These are phyloP conservation scores for Callimorpha dominula DNA, from an alignment of 2,888 invertebrate genomes.

Conservation along the genomic window DNA sequence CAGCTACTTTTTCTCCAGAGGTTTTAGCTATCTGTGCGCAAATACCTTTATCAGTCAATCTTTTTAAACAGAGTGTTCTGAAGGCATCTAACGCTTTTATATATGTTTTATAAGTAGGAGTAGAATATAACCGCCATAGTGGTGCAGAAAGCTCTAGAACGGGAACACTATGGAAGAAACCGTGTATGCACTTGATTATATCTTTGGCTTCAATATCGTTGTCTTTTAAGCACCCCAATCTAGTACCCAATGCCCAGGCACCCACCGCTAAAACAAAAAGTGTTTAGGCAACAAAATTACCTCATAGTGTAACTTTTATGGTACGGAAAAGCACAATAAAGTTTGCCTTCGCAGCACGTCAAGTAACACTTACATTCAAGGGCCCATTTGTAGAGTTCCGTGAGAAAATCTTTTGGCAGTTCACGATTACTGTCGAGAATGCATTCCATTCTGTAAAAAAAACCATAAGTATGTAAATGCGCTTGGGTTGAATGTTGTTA, in stretches of 20 bases:
- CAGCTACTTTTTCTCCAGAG: conserved; percentile 84
- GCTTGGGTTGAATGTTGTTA: conserved; percentile 1
- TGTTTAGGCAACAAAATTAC: conserved; percentile 43
- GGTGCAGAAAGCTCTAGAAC: conserved; percentile 91
- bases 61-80: conserved; percentile 86
- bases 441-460: conserved; percentile 88
- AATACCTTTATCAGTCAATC: conserved; percentile 78
- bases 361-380: conserved; percentile 90
- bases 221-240: conserved; percentile 91
- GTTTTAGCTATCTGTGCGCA: conserved; percentile 76
- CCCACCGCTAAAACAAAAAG: conserved; percentile 88
- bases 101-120: conserved; percentile 90
- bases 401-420: conserved; percentile 89
- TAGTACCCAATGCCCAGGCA: conserved; percentile 92
- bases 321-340: conserved; percentile 52
- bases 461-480: conserved; percentile 44
- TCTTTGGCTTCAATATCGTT: conserved; percentile 91
- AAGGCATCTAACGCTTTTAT: conserved; percentile 91
- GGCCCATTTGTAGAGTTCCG: conserved; percentile 93
- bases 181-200: conserved; percentile 92
- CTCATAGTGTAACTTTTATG: conserved; percentile 40
- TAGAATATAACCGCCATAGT: conserved; percentile 91
- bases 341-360: conserved; percentile 44
- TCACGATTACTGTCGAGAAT: conserved; percentile 87
- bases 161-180: conserved; percentile 92